Conservation (phyloP, 2,888 invertebrate species). For the Argynnis bischoffii region DNA sequence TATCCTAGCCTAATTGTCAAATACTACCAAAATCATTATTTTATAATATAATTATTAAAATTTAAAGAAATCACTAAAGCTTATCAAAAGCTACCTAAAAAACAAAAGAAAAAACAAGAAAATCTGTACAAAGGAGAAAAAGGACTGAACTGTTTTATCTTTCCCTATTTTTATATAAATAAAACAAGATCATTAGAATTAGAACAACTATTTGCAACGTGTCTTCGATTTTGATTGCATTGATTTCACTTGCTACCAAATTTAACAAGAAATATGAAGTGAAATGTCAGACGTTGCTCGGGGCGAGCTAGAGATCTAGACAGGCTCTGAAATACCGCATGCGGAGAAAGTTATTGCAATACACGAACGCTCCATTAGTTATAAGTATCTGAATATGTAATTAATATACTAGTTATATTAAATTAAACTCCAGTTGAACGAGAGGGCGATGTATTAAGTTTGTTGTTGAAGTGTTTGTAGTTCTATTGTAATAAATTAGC, state of each 20-base stretch:
- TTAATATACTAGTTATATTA: slow-evolving; percentile 1
- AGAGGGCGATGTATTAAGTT: neutral
- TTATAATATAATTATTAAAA: too few relatives aligned
- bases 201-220: neutral
- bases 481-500: too few relatives aligned
- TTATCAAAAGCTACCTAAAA: too few relatives aligned
- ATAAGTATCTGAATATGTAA: slow-evolving; percentile 12
- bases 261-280: neutral
- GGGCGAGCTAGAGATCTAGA: slow-evolving; percentile 37
- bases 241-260: neutral
- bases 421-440: neutral
- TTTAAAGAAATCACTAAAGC: too few relatives aligned
- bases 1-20: too few relatives aligned
- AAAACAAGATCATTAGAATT: too few relatives aligned
- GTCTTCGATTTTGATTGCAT: neutral
- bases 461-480: neutral
- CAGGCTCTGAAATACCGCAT: slow-evolving; percentile 20
- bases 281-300: slow-evolving; percentile 38
- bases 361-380: slow-evolving; percentile 32
- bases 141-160: too few relatives aligned
- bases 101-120: too few relatives aligned
- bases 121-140: too few relatives aligned
- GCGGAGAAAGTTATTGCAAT: slow-evolving; percentile 34
- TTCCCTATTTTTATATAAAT: too few relatives aligned
- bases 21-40: too few relatives aligned